Base-by-base conservation (phyloP, 2,797 vertebrate genomes). In the Labeo calbasu region DNA sequence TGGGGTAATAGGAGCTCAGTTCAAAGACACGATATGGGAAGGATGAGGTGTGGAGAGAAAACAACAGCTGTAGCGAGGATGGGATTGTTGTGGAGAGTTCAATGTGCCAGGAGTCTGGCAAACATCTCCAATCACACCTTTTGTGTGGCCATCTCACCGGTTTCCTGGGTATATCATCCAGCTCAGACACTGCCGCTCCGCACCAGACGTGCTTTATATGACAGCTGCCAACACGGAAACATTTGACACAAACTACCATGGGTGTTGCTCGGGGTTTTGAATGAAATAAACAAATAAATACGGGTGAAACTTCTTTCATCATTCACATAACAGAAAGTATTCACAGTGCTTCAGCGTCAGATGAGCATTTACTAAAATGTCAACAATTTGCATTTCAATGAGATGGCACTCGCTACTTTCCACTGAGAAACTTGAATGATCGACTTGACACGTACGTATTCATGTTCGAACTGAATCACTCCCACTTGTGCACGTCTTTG, bases 41-140 rank as follows among this genome's bases (percentile, higher is more conserved):
- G 75, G 80, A 66, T 68, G 76, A 65, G 81, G 43, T 13, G 46
- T 77, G 77, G 65, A 50, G 51, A 85, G 89, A 91, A 91, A 92
- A 92, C 92, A 93, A 92, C 93, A 94, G 92, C 91, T 94, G 93
- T 89, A 89, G 84, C 55, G 73, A 86, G 87, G 89, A 90, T 83
- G 88, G 88, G 88, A 85, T 88, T 86, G 87, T 91, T 91, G 86
- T 51, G 87, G 83, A 91, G 86, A 84, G 88, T n/a, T 73, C 79
- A 80, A 70, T 57, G 77, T 88, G 91, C 89, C 90, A 92, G 87
- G 85, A 87, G 79, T 79, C 87, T 92, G 92, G 92, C 91, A 86
- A 59, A 53, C 82, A 36, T 86, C 75, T 82, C 40, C 2, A 79
- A 91, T 92, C 85, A 92, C 88, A 90, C 91, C 91, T 89, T 88